These are phyloP conservation scores for Isaurus tuberculatus DNA, from an alignment of 92 coral and sea anemone species.

Conservation along the genomic window DNA sequence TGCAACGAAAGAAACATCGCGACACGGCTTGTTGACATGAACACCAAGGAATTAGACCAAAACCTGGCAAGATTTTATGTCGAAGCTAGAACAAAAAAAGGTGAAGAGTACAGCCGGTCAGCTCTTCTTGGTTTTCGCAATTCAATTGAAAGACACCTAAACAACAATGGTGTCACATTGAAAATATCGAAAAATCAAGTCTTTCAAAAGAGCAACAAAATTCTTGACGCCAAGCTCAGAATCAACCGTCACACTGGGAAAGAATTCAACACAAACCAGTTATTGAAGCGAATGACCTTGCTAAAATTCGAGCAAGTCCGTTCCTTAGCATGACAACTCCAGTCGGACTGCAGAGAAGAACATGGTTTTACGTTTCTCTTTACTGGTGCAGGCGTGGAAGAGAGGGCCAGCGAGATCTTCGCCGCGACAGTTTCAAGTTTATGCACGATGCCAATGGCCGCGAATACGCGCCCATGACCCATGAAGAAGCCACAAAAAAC, in stretches of 20 bases:
- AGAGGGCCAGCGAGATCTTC: conserved; percentile 62
- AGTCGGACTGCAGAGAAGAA: conserved; percentile 43
- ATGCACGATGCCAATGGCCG: conserved; percentile 49
- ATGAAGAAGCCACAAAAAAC: conserved; percentile 57
- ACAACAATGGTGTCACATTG: no score
- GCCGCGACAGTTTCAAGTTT: conserved; percentile 51
- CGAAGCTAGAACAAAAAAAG: no score
- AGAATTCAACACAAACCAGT: conserved; percentile 61
- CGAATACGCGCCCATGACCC: conserved; percentile 51
- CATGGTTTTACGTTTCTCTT: conserved; percentile 48
- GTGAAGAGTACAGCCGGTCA: no score
- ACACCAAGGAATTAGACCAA: no score
- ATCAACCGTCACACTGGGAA: conserved; percentile 36
- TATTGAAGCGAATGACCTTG: conserved; percentile 38
- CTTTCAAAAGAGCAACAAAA: conserved; percentile 47
- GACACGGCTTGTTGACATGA: no score
- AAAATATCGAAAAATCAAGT: conserved; percentile 48
- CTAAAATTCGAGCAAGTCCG: conserved; percentile 44
- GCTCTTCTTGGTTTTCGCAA: no score
- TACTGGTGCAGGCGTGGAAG: conserved; percentile 66
- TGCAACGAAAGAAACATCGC: no score
- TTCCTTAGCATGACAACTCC: conserved; percentile 45
- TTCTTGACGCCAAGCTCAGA: conserved; percentile 54
- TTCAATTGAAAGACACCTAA: no score
- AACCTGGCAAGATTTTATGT: no score